Evolutionary conservation across 2,888 invertebrate species (phyloP).

Genomic region (Limnephilus auricula): DNA sequence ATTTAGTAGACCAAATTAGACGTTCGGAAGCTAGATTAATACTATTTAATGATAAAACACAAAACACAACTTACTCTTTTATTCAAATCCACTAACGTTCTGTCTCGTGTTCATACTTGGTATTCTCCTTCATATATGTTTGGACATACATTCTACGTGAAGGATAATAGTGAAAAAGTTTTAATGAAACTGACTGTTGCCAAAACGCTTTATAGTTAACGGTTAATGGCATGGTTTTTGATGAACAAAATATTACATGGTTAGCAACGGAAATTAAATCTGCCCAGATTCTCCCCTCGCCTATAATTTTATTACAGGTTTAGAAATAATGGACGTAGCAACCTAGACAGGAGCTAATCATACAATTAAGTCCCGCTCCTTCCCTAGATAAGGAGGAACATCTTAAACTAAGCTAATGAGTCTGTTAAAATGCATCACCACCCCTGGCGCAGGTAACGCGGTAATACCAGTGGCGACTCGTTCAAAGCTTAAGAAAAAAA

Average conservation of each 20-base stretch:
- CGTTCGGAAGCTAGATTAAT: too few relatives aligned
- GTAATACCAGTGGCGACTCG: neutral
- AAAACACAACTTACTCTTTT: too few relatives aligned
- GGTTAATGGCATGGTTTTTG: neutral
- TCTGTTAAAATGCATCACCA: constrained; percentile 45
- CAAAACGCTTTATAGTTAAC: too few relatives aligned
- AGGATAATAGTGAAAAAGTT: too few relatives aligned
- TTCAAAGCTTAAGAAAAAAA: neutral
- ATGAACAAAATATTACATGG: neutral
- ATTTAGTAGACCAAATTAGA: too few relatives aligned
- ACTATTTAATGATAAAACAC: too few relatives aligned
- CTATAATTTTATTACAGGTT: neutral
- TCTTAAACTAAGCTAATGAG: constrained; percentile 35
- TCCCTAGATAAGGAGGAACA: constrained; percentile 18
- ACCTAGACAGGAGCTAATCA: neutral
- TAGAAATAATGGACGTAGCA: neutral
- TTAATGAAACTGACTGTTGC: too few relatives aligned
- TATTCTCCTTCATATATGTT: too few relatives aligned
- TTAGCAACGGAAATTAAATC: neutral
- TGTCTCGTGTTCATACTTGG: too few relatives aligned
- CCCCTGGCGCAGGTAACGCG: neutral
- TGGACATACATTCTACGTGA: too few relatives aligned
- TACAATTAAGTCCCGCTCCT: constrained; percentile 2
- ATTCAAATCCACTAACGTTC: too few relatives aligned
- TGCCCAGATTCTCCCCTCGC: neutral